Base-by-base conservation (phyloP, 2,113 vertebrate genomes). In the Microcebus ravelobensis region DNA sequence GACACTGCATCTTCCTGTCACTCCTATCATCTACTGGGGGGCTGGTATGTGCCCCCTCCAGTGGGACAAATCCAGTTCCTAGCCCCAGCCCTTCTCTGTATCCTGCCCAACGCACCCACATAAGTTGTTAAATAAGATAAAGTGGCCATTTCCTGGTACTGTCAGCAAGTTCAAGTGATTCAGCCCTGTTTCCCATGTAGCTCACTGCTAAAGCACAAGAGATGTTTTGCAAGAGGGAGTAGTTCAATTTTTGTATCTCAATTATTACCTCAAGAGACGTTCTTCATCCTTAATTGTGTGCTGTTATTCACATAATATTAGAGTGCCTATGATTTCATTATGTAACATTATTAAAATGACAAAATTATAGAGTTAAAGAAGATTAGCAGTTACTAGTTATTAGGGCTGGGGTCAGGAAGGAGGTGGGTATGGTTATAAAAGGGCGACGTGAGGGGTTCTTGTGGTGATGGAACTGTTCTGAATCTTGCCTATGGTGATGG, bases 311-410 rank as follows among this genome's bases (percentile, higher is more conserved):
- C 52, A 77, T 92, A 87, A 85, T 61, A 89, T 84, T 87, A 90
- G 20, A 9, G 31, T 48, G 76, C 52, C 27, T 76, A 42, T 39
- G 71, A 91, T 95, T 97, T 91, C 81, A 94, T 68, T 96, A 81
- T 71, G 45, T 88, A 97, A 88, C 85, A 36, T 90, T 77, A 88
- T 95, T 82, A 91, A 90, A 87, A 91, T 88, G 82, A 71, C 73
- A 91, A 88, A 94, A 96, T 92, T 84, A 80, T 61, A 94, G 88
- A 90, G 57, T 34, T 92, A 81, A 39, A 87, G 87, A 91, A 95
- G 87, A 85, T 94, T 76, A 84, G 70, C 48, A 12, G 74, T 50
- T 70, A 12, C 36, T 20, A 57, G n/a, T 57, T 91, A 36, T 50
- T 92, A 88, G 21, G 52, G 57, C 48, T 90, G 68, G 61, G 34